phyloP scores from a whole-genome alignment of 2,797 vertebrate genomes.

The Helicolenus hilgendorfi region DNA sequence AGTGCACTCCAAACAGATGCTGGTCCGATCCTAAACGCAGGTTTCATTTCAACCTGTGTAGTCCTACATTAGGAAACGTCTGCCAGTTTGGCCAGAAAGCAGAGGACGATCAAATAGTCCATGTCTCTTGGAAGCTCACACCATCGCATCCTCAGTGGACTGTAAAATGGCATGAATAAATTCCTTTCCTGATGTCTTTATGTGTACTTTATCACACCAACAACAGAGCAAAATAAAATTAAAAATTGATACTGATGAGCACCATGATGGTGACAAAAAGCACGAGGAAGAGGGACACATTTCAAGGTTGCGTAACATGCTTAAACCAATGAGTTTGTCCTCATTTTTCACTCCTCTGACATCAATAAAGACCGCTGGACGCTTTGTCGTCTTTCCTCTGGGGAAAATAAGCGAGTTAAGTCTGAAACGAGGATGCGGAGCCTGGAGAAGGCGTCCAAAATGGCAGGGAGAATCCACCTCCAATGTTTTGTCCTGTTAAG shows the following conservation, averaged over 20 bases:
- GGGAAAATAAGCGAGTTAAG: slow-evolving; percentile 66
- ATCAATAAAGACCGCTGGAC: slow-evolving; percentile 79
- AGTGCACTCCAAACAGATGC: slow-evolving; percentile 66
- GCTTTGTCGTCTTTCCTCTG: slow-evolving; percentile 67
- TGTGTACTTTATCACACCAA: slow-evolving; percentile 37
- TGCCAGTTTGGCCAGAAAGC: slow-evolving; percentile 50
- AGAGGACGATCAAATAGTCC: slow-evolving; percentile 51
- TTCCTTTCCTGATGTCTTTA: slow-evolving; percentile 33
- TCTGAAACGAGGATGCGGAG: slow-evolving; percentile 61
- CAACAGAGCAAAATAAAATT: slow-evolving; percentile 38
- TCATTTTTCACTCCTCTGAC: slow-evolving; percentile 78
- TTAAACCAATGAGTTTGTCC: slow-evolving; percentile 77
- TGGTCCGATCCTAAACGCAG: slow-evolving; percentile 64
- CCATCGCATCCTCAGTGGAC: slow-evolving; percentile 46
- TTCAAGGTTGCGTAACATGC: slow-evolving; percentile 86
- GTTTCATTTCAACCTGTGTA: slow-evolving; percentile 37
- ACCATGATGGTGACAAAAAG: slow-evolving; percentile 68
- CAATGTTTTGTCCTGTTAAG: slow-evolving; percentile 65
- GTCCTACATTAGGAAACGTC: slow-evolving; percentile 68
- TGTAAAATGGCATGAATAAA: slow-evolving; percentile 53
- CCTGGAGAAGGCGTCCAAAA: slow-evolving; percentile 66
- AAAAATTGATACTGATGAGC: slow-evolving; percentile 56
- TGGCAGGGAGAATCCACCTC: slow-evolving; percentile 62
- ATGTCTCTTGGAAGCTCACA: slow-evolving; percentile 45
- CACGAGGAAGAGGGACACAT: slow-evolving; percentile 79